phyloP scores from a whole-genome alignment of 2,113 vertebrate genomes.

The Antechinus stuartii region DNA sequence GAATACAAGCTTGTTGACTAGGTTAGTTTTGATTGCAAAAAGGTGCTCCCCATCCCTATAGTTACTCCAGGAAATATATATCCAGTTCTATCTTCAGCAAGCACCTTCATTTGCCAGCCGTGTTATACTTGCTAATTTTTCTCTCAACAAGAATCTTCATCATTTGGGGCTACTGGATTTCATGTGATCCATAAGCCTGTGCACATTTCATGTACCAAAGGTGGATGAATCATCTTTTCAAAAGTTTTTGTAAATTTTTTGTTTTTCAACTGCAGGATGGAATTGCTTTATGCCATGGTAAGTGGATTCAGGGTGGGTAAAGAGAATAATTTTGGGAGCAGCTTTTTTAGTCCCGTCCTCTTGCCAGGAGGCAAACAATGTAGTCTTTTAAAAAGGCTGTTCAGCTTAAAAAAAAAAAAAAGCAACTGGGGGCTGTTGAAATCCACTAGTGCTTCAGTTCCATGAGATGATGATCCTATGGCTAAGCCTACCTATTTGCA shows the following conservation, averaged over 20 bases:
- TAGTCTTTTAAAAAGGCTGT: neutral
- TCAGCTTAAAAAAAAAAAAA: too few relatives aligned
- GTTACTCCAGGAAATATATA: neutral
- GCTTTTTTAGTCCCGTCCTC: neutral
- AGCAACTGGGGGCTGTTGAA: neutral
- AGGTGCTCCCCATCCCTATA: neutral
- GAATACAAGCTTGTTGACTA: neutral
- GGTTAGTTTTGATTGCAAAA: neutral
- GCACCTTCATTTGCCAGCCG: neutral
- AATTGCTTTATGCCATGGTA: neutral
- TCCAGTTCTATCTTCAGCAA: neutral
- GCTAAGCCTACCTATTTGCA: neutral
- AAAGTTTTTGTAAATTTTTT: neutral
- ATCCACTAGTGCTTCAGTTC: neutral
- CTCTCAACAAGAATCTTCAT: neutral
- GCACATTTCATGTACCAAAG: neutral
- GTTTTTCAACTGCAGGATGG: neutral
- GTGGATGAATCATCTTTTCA: neutral
- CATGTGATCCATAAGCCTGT: neutral
- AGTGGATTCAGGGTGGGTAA: neutral
- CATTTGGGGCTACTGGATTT: neutral
- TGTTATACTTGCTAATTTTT: neutral
- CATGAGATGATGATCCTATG: neutral
- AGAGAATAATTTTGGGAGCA: too few relatives aligned
- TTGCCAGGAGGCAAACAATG: neutral